Percentiles rank a stretch among this genome's conserved stretches.
These are phyloP conservation scores for Myrmophylax atrothorax DNA, from an alignment of 2,113 vertebrate species.

Conservation along the genomic window DNA sequence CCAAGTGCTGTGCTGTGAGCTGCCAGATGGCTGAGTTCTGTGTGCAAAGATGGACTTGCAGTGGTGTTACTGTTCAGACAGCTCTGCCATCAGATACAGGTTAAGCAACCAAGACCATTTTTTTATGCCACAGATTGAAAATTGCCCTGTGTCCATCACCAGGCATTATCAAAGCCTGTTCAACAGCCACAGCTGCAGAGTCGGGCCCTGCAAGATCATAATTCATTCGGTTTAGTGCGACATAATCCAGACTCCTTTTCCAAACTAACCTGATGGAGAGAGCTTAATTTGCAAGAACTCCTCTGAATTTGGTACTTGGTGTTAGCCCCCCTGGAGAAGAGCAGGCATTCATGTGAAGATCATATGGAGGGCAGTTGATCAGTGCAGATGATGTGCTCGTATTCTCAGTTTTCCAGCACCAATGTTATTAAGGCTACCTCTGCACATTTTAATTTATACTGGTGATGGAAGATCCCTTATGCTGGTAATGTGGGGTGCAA, in stretches of 20 bases:
- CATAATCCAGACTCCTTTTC: background rate
- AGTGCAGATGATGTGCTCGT: background rate
- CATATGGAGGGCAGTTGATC: background rate
- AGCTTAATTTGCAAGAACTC: background rate
- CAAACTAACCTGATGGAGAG: background rate
- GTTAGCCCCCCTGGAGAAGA: background rate
- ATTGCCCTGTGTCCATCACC: rapidly evolving
- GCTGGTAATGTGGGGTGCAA: background rate
- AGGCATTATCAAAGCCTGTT: background rate
- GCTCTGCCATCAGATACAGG: background rate
- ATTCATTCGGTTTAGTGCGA: background rate
- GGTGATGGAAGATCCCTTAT: background rate
- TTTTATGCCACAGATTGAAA: background rate
- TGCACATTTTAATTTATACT: background rate
- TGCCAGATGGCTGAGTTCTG: background rate
- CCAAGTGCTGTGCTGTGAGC: background rate
- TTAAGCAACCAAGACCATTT: background rate
- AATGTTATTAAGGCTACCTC: background rate
- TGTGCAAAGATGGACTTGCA: background rate
- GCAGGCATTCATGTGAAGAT: background rate
- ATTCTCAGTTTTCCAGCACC: background rate
- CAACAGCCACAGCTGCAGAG: background rate
- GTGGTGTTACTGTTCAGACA: background rate
- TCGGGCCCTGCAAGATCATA: background rate
- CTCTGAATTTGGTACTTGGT: background rate